These are phyloP conservation scores for Minunthozetes semirufus DNA, from an alignment of 2,888 invertebrate species.

Conservation along the genomic window DNA sequence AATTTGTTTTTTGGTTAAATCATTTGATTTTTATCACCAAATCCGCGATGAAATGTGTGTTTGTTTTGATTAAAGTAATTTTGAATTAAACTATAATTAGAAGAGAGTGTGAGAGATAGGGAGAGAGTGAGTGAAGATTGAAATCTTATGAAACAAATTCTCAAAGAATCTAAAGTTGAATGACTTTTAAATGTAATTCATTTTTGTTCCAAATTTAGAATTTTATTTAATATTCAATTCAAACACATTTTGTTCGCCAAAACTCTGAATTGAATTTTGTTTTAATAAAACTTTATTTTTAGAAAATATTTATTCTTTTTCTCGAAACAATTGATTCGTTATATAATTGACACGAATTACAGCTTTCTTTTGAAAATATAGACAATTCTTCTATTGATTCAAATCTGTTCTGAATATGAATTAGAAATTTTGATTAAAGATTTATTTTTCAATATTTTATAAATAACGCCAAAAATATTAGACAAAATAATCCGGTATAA, in stretches of 20 bases:
- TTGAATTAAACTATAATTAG: background rate
- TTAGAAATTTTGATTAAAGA: no score
- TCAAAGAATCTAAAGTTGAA: background rate
- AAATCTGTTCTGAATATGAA: no score
- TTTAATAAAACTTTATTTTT: background rate
- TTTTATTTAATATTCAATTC: background rate
- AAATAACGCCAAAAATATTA: no score
- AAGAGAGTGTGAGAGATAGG: background rate
- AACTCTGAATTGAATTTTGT: background rate
- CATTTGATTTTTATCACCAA: no score
- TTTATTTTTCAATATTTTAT: no score
- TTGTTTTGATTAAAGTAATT: background rate
- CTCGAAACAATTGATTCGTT: no score
- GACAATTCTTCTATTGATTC: no score
- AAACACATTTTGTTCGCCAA: background rate
- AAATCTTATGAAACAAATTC: background rate
- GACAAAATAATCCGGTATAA: no score
- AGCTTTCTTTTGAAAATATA: no score
- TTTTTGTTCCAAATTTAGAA: constrained; percentile 20
- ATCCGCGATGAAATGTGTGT: background rate
- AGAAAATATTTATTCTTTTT: background rate
- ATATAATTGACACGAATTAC: no score
- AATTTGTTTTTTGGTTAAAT: no score
- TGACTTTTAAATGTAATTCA: constrained; percentile 11
- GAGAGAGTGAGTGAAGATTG: background rate